phyloP scores from a whole-genome alignment of 2,113 vertebrate species.

The Thinocorus orbignyianus region DNA sequence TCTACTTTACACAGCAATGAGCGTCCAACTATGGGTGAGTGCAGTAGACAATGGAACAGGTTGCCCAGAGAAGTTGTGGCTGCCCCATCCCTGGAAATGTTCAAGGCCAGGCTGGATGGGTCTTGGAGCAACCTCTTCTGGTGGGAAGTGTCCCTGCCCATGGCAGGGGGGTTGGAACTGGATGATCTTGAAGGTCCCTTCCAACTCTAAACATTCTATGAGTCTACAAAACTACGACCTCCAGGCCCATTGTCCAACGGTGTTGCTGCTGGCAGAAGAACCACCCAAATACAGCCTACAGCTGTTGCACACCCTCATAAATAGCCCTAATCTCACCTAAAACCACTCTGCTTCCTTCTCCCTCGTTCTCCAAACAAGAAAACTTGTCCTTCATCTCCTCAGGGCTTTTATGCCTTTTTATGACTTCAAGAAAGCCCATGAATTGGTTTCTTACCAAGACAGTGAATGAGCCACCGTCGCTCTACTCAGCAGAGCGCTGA shows the following conservation, averaged over 20 bases:
- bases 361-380: background rate
- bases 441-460: background rate
- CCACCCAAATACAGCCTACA: background rate
- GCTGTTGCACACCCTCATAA: background rate
- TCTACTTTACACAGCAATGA: background rate
- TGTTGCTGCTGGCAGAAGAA: background rate
- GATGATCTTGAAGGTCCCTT: too few species aligned
- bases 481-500: background rate
- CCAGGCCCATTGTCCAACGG: accelerated
- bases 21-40: accelerated
- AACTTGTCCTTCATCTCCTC: background rate
- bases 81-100: too few species aligned
- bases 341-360: background rate
- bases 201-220: too few species aligned
- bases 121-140: too few species aligned
- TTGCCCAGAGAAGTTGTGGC: too few species aligned
- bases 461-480: background rate
- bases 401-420: background rate
- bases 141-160: too few species aligned
- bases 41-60: too few species aligned
- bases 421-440: background rate
- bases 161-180: too few species aligned
- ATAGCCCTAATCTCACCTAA: background rate
- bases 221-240: background rate
- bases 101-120: too few species aligned